Evolutionary conservation across 1,140 invertebrate species (phyloP).

Genomic region (Teleogryllus occipitalis): DNA sequence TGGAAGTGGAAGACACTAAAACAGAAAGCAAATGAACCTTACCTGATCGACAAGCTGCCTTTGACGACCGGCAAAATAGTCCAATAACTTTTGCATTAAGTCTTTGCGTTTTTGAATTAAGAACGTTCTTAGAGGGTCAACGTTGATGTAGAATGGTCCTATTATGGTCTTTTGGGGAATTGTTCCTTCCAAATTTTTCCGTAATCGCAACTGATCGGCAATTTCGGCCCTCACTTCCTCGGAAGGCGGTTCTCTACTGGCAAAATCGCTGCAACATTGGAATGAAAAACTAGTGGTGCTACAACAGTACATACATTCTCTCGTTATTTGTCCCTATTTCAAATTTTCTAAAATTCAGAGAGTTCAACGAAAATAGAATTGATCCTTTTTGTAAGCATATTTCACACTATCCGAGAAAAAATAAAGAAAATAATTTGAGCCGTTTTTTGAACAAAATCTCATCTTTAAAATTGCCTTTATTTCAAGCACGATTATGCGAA

Average conservation of each 20-base stretch:
- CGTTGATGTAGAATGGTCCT: constrained; percentile 57
- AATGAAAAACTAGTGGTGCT: not conserved
- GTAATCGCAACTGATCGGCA: constrained; percentile 45
- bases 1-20: constrained; percentile 16
- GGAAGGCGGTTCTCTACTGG: constrained; percentile 42
- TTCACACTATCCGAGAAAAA: too few species aligned
- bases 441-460: too few species aligned
- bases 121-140: constrained; percentile 43
- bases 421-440: too few species aligned
- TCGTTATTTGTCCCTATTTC: too few species aligned
- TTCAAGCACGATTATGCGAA: too few species aligned
- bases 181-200: constrained; percentile 41
- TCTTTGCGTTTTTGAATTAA: constrained; percentile 52
- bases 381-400: too few species aligned
- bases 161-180: constrained; percentile 53
- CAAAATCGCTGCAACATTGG: constrained; percentile 38
- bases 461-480: too few species aligned
- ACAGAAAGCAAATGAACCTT: constrained; percentile 23
- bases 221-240: constrained; percentile 49
- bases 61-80: constrained; percentile 48
- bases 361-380: too few species aligned
- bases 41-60: constrained; percentile 42
- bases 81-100: constrained; percentile 50
- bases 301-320: too few species aligned
- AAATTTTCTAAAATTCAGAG: too few species aligned